These are phyloP conservation scores for Aphelocoma coerulescens DNA, from an alignment of 2,113 vertebrate species.

Conservation along the genomic window DNA sequence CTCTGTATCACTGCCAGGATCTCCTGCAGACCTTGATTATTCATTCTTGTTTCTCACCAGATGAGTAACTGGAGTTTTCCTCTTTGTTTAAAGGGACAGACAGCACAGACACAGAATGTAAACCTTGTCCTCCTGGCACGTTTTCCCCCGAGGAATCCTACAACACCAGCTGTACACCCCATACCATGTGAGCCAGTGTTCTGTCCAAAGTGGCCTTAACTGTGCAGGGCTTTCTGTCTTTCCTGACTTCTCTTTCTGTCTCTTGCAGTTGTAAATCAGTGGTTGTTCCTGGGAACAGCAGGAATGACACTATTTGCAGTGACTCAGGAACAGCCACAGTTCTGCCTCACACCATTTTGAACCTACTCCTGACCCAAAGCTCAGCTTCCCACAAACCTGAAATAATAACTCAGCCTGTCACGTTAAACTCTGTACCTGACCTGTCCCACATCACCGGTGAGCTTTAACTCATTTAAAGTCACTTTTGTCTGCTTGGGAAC, in stretches of 20 bases:
- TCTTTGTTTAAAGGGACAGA: constrained; percentile 49
- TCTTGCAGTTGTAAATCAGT: constrained; percentile 48
- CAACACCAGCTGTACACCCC: constrained; percentile 49
- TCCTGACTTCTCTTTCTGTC: not conserved
- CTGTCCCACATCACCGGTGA: not conserved
- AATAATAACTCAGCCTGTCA: not conserved
- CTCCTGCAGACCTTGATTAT: not conserved
- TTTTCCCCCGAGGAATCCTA: constrained; percentile 63
- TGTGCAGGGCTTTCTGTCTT: not conserved
- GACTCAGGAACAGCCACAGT: not conserved
- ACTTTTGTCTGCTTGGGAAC: not conserved
- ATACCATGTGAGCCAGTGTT: constrained; percentile 52
- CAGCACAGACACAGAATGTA: constrained; percentile 30
- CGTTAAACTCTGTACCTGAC: not conserved
- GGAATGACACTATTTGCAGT: constrained; percentile 31
- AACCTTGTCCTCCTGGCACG: constrained; percentile 45
- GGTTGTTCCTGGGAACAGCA: constrained; percentile 46
- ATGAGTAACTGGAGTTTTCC: not conserved
- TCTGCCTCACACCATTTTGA: not conserved
- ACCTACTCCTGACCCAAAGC: not conserved
- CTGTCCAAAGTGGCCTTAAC: not conserved
- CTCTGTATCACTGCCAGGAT: not conserved
- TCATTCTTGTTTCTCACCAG: not conserved
- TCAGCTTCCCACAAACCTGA: not conserved
- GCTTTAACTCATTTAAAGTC: not conserved